These are phyloP conservation scores for Oncorhynchus keta DNA, from an alignment of 2,113 vertebrate genomes.

Conservation along the genomic window DNA sequence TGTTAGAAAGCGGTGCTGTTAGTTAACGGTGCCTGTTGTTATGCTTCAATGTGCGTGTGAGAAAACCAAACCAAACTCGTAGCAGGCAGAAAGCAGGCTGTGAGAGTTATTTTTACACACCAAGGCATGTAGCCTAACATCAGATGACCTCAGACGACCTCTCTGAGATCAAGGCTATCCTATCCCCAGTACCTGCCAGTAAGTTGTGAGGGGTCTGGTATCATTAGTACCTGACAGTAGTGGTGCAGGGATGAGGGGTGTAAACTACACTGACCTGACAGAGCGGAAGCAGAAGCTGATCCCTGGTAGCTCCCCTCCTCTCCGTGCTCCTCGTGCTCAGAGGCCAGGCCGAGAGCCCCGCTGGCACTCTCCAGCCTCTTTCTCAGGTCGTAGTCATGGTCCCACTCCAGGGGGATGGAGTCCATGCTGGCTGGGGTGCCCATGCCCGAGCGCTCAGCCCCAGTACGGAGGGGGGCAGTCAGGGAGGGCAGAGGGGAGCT, in stretches of 20 bases:
- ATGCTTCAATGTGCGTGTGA: conserved; percentile 46
- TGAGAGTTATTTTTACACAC: conserved; percentile 37
- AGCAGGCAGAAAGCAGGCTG: conserved; percentile 47
- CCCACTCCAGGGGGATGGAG: conserved; percentile 98
- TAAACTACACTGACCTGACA: conserved; percentile 77
- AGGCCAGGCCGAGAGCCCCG: conserved; percentile 75
- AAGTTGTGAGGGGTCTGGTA: conserved; percentile 78
- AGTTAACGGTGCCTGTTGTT: conserved; percentile 17
- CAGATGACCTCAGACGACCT: conserved; percentile 77
- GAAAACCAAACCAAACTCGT: conserved; percentile 55
- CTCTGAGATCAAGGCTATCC: too few relatives aligned
- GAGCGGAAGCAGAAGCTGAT: conserved; percentile 47
- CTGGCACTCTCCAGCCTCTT: conserved; percentile 86
- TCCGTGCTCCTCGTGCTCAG: conserved; percentile 75
- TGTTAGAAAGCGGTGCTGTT: conserved; percentile 48
- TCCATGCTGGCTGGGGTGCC: conserved; percentile 95
- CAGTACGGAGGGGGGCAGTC: conserved; percentile 82
- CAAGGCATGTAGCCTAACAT: conserved; percentile 80
- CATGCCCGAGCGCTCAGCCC: conserved; percentile 86
- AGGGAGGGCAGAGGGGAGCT: conserved; percentile 87
- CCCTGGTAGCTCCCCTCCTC: conserved; percentile 75
- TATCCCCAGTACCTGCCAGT: too few relatives aligned
- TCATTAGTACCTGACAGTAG: conserved; percentile 86
- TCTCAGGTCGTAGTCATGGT: conserved; percentile 97
- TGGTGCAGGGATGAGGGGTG: conserved; percentile 32